Base-by-base conservation (phyloP, 2,113 vertebrate genomes). In the Psilopogon haemacephalus region DNA sequence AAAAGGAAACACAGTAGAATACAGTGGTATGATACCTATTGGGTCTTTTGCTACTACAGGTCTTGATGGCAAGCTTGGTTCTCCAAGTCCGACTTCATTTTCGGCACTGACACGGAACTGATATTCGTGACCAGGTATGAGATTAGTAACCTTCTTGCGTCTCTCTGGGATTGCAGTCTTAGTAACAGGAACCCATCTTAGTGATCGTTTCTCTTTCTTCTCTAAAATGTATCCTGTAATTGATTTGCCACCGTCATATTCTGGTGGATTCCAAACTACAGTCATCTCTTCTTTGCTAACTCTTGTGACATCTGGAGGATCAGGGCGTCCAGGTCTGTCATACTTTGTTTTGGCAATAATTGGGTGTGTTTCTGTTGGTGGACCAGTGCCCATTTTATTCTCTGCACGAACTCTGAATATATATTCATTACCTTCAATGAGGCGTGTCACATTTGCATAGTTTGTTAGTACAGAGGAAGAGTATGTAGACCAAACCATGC, bases 341-440 rank as follows among this genome's bases (percentile, higher is more conserved):
- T 98, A 99, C 88, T 99, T 98, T 4, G 99, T 99, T 95, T 98
- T 99, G 26, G 99, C 98, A 86, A 98, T 96, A 93, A 99, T 97
- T 81, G 99, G 96, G 50, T 98, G 98, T 70, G 98, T 99, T 97
- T 99, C 97, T 84, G 98, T 98, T 60, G 99, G 99, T 93, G 99
- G 98, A 35, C 99, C 99, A 79, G 99, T 98, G 48, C 99, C 99
- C 98, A 99, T 99, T 95, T 99, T 99, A 91, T 99, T 99, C 92
- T 99, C 99, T 91, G 99, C 99, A 94, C 99, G 98, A 60, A 99
- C 98, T 97, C 99, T 98, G 95, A 99, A 99, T 91, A 98, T 98
- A 84, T 99, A 99, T 95, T 99, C 98, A 93, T 99, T 99, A 80
- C 99, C 99, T 98, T 99, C 99, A 86, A 98, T 98, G 30, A 99